These are phyloP conservation scores for Anoura caudifer DNA, from an alignment of 2,113 vertebrate genomes.

Conservation along the genomic window DNA sequence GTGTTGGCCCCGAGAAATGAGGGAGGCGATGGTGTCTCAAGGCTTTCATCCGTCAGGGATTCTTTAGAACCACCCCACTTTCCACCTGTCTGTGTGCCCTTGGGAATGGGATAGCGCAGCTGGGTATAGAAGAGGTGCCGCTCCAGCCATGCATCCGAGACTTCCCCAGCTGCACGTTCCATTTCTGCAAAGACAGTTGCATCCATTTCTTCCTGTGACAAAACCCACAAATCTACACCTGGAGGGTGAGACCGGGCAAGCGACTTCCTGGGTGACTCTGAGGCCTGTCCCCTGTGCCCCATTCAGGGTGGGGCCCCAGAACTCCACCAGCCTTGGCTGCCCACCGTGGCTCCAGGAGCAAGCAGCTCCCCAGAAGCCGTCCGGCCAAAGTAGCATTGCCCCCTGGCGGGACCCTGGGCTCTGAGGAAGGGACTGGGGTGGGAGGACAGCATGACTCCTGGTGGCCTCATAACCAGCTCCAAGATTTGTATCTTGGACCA, in stretches of 20 bases:
- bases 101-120: neutral
- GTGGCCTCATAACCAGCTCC: rapidly evolving
- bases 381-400: rapidly evolving
- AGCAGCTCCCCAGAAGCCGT: too few species aligned
- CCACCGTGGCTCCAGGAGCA: rapidly evolving
- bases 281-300: neutral
- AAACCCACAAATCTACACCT: too few species aligned
- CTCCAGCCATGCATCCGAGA: rapidly evolving
- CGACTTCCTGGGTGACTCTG: neutral
- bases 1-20: rapidly evolving
- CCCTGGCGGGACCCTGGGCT: rapidly evolving
- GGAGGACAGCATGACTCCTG: rapidly evolving
- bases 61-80: rapidly evolving
- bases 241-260: rapidly evolving
- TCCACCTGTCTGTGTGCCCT: neutral
- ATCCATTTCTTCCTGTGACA: neutral
- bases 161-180: too few species aligned
- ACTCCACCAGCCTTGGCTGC: rapidly evolving
- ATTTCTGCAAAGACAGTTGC: rapidly evolving
- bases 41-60: too few species aligned
- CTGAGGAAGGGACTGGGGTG: rapidly evolving
- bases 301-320: neutral
- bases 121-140: rapidly evolving
- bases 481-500: too few species aligned
- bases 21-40: too few species aligned